Percentiles rank a stretch among this genome's conserved stretches.
Conservation (phyloP, 1,140 invertebrate genomes). For the Drosophila mojavensis region DNA sequence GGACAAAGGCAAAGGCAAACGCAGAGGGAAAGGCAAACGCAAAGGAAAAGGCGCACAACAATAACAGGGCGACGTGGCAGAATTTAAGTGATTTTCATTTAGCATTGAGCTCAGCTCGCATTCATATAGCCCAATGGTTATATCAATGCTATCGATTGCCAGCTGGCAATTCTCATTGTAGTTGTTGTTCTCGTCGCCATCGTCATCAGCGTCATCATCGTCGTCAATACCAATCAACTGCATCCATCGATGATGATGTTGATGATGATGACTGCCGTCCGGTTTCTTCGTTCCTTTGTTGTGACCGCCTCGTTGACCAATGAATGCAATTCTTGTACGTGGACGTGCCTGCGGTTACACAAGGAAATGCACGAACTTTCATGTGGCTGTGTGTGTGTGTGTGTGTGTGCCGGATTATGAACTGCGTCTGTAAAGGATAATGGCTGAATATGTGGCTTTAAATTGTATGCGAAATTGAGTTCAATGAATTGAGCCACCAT, state of each 20-base stretch:
- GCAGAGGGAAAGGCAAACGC: too few species aligned
- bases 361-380: conserved; percentile 23
- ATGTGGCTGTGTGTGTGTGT: background rate
- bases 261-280: conserved; percentile 39
- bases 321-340: conserved; percentile 44
- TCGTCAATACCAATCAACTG: conserved; percentile 33
- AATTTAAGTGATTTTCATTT: conserved; percentile 54
- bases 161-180: background rate
- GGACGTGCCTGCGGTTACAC: conserved; percentile 43
- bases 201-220: conserved; percentile 4
- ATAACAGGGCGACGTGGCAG: conserved; percentile 32
- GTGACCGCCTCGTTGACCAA: conserved; percentile 44
- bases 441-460: conserved; percentile 35
- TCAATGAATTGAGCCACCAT: conserved; percentile 15
- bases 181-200: conserved; percentile 6
- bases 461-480: conserved; percentile 41
- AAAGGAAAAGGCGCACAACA: conserved; percentile 24
- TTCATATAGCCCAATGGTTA: conserved; percentile 14
- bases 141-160: conserved; percentile 22
- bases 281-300: conserved; percentile 43
- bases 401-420: conserved; percentile 12
- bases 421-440: conserved; percentile 24
- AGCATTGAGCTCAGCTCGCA: conserved; percentile 9
- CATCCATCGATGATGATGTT: conserved; percentile 28
- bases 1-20: conserved; percentile 12